Conservation (phyloP, 2,113 vertebrate species). For the Pungitius pungitius region DNA sequence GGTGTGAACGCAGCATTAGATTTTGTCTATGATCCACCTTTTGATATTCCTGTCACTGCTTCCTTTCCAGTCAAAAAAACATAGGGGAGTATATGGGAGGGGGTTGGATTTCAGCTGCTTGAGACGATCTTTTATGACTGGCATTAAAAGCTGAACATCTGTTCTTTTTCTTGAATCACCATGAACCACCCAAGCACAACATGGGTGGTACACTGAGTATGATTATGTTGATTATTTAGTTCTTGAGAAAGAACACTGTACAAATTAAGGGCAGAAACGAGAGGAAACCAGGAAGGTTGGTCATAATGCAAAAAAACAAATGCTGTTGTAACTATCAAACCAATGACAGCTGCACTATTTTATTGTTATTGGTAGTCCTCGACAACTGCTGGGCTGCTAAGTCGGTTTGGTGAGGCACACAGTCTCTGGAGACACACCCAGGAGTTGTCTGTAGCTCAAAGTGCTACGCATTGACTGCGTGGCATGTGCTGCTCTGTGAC, state of each 20-base stretch:
- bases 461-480: slow-evolving; percentile 40
- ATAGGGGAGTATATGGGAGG: slow-evolving; percentile 45
- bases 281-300: slow-evolving; percentile 6
- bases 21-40: slow-evolving; percentile 41
- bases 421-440: slow-evolving; percentile 42
- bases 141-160: slow-evolving; percentile 68
- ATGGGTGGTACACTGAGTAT: slow-evolving; percentile 62
- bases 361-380: slow-evolving; percentile 8
- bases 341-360: no score
- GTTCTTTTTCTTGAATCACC: slow-evolving; percentile 66
- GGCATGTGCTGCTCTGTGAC: slow-evolving; percentile 44
- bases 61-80: slow-evolving; percentile 35
- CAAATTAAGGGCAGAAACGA: slow-evolving; percentile 42
- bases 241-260: slow-evolving; percentile 68
- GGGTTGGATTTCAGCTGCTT: slow-evolving; percentile 58
- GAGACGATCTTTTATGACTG: slow-evolving; percentile 63
- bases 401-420: slow-evolving; percentile 55
- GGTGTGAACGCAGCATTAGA: no score
- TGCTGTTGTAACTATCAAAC: slow-evolving; percentile 24
- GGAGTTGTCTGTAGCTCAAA: slow-evolving; percentile 51
- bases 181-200: slow-evolving; percentile 73
- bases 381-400: slow-evolving; percentile 39
- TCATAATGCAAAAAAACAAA: slow-evolving; percentile 18
- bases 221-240: slow-evolving; percentile 78
- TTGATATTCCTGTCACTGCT: slow-evolving; percentile 60